These are phyloP conservation scores for Microtus pennsylvanicus DNA, from an alignment of 2,113 vertebrate species.

Conservation along the genomic window DNA sequence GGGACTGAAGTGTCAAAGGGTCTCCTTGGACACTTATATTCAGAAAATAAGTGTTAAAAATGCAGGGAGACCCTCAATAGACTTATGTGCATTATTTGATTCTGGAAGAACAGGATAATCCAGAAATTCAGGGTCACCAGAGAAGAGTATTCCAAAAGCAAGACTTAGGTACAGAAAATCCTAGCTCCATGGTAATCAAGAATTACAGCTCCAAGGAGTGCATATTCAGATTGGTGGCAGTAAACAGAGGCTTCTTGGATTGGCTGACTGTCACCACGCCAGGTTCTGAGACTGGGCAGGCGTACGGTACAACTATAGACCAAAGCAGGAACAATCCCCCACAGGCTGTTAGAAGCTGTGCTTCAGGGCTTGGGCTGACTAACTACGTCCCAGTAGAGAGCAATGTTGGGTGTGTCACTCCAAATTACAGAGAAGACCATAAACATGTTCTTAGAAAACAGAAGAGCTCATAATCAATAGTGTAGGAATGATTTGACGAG, in stretches of 20 bases:
- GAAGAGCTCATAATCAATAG: conserved; percentile 15
- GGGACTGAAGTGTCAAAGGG: neutral
- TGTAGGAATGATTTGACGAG: neutral
- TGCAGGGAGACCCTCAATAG: neutral
- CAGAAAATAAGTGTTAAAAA: neutral
- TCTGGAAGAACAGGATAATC: neutral
- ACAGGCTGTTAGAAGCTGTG: neutral
- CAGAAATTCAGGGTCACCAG: conserved; percentile 1
- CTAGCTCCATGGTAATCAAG: neutral
- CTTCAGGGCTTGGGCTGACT: neutral
- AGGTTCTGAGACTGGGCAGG: neutral
- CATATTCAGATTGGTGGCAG: neutral
- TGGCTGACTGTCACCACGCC: neutral
- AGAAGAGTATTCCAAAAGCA: neutral
- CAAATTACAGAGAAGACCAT: neutral
- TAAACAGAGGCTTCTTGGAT: too few species aligned
- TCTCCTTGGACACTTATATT: neutral
- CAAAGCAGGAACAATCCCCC: neutral
- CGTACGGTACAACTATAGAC: neutral
- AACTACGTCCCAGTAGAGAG: neutral
- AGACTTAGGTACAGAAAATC: neutral
- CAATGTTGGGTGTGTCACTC: neutral
- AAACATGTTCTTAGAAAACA: neutral
- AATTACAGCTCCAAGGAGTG: neutral
- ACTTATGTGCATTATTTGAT: neutral